Evolutionary conservation across 2,113 vertebrate species (phyloP), one percentile per base, ranked within the genome.

Genomic region (Oreochromis spilurus): DNA sequence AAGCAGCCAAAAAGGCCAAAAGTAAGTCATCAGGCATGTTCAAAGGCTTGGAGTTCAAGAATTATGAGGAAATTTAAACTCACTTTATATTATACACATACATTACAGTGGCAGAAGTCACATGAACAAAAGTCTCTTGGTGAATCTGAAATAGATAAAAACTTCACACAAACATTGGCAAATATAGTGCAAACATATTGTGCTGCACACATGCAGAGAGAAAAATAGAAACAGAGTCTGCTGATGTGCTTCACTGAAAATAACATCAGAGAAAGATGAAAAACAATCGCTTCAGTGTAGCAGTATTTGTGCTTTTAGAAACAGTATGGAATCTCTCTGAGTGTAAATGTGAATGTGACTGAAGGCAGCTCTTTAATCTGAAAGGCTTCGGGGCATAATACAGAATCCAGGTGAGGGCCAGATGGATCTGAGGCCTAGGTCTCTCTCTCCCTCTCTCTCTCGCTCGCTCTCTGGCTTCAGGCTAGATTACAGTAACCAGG

Each of bases 401-500:
- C 12, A 53, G 43, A 82, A 81, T 81, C 54, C 86, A 93, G 85
- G 85, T 89, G 88, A 91, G 72, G 57, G 48, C 79, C 58, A 86
- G 83, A 85, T 87, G 86, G 57, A 89, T 82, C 65, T 55, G 45
- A 54, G 29, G 4, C 70, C 50, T n/a, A 50, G 16, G 9, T 12
- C 79, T 72, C 11, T 82, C 8, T 38, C 52, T 50, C 34, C 26
- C 52, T 54, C 8, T 36, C 54, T 24, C 55, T 29, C 31, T 34
- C 5, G 34, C 36, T 65, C 17, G 50, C 38, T 53, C 55, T 60
- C 29, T 83, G 34, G 72, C 81, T 87, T 52, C 60, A 43, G 53
- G 80, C 70, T 40, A 90, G 60, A 91, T 86, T 89, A 83, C 83
- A 84, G 79, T 89, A 81, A 82, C 82, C 78, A 83, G 81, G 72